Percentiles rank a stretch among this genome's conserved stretches.
phyloP scores from a whole-genome alignment of 2,113 vertebrate species.

The Podarcis cretensis region DNA sequence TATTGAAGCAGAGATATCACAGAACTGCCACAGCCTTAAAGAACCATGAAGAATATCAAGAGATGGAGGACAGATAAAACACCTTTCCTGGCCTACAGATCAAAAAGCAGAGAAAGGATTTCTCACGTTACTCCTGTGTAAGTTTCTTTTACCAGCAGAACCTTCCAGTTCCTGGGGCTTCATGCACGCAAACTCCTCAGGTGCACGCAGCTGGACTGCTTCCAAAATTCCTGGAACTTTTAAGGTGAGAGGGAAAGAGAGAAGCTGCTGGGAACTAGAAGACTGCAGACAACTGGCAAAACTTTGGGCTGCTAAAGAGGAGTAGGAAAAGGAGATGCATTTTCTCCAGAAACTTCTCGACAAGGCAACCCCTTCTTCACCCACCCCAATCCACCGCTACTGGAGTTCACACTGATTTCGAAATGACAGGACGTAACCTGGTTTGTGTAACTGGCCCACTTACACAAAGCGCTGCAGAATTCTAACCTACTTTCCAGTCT shows the following conservation, averaged over 20 bases:
- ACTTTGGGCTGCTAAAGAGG: not conserved
- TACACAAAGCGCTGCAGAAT: slow-evolving; percentile 34
- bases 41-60: not conserved
- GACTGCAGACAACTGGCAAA: not conserved
- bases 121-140: not conserved
- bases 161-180: not conserved
- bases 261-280: not conserved
- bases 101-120: not conserved
- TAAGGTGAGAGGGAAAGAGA: not conserved
- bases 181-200: not conserved
- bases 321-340: too few relatives aligned
- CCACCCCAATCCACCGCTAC: not conserved
- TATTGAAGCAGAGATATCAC: not conserved
- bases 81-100: not conserved
- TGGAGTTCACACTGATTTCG: not conserved
- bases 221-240: not conserved
- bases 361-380: not conserved
- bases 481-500: slow-evolving; percentile 48
- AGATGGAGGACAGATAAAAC: not conserved
- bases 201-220: not conserved
- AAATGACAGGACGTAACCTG: slow-evolving; percentile 12
- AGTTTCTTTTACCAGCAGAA: slow-evolving; percentile 24
- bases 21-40: not conserved
- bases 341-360: not conserved
- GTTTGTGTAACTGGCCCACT: slow-evolving; percentile 56